phyloP scores from a whole-genome alignment of 2,888 invertebrate genomes.

The Mythimna ferrago region DNA sequence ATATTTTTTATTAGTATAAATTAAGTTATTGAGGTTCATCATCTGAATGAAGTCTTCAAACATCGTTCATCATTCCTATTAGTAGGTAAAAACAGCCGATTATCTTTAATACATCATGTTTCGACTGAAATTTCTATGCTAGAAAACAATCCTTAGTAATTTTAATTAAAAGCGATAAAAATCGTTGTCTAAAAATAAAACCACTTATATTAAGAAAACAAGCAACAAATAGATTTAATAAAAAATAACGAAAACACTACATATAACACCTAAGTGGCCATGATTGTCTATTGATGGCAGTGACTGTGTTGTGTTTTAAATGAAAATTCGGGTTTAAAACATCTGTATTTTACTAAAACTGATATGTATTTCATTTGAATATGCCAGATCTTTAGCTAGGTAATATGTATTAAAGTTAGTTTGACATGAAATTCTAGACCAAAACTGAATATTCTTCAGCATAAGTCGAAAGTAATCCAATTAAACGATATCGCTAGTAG shows the following conservation, averaged over 20 bases:
- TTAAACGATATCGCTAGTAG: background rate
- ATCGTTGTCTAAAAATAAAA: slow-evolving; percentile 17
- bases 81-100: slow-evolving; percentile 24
- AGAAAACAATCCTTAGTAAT: slow-evolving; percentile 42
- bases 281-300: slow-evolving; percentile 75
- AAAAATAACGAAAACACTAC: slow-evolving; percentile 56
- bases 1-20: slow-evolving; percentile 24
- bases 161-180: slow-evolving; percentile 41
- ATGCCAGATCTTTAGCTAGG: background rate
- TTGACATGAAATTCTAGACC: background rate
- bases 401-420: background rate
- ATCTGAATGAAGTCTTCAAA: background rate
- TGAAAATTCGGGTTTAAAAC: slow-evolving; percentile 50
- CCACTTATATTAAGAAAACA: slow-evolving; percentile 43
- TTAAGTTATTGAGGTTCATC: background rate
- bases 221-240: slow-evolving; percentile 63
- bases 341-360: slow-evolving; percentile 66
- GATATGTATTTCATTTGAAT: no score
- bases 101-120: background rate
- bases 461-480: background rate
- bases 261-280: slow-evolving; percentile 75
- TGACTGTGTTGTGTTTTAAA: slow-evolving; percentile 67
- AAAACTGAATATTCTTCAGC: background rate
- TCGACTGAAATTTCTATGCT: slow-evolving; percentile 11
- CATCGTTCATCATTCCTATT: slow-evolving; percentile 32